Conservation (phyloP, 1,140 invertebrate species). For the Whitmania pigra region DNA sequence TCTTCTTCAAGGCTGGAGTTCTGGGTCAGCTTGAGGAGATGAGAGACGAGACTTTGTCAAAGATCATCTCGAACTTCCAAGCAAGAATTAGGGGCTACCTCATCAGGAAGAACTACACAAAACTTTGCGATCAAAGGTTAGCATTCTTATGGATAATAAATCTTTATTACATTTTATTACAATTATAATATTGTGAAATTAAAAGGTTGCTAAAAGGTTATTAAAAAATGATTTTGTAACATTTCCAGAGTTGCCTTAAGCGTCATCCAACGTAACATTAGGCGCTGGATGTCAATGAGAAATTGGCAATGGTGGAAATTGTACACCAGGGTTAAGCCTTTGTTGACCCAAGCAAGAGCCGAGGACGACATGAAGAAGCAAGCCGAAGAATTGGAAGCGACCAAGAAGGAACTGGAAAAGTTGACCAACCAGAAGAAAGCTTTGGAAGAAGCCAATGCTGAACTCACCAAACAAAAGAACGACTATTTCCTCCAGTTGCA, state of each 20-base stretch:
- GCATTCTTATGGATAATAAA: not conserved
- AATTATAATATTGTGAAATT: conserved; percentile 6
- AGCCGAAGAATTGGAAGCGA: conserved; percentile 85
- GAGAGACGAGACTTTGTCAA: conserved; percentile 93
- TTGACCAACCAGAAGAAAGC: conserved; percentile 93
- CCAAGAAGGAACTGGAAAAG: conserved; percentile 79
- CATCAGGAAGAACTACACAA: conserved; percentile 84
- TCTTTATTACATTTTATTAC: not conserved
- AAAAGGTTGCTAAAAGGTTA: not conserved
- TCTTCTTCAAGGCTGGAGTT: conserved; percentile 98
- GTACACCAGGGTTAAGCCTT: conserved; percentile 83
- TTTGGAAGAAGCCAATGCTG: conserved; percentile 77
- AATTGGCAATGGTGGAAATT: conserved; percentile 99
- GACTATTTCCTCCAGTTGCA: conserved; percentile 71
- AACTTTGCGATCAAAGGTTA: conserved; percentile 83
- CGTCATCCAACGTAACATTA: conserved; percentile 94
- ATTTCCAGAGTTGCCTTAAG: conserved; percentile 67
- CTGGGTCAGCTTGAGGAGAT: conserved; percentile 99
- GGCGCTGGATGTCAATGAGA: conserved; percentile 90
- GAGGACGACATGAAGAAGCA: conserved; percentile 97
- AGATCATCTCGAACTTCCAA: conserved; percentile 97
- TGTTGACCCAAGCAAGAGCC: conserved; percentile 91
- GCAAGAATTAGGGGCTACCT: conserved; percentile 74
- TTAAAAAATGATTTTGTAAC: not conserved
- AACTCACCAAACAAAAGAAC: conserved; percentile 75